Percentiles rank a stretch among this genome's conserved stretches.
phyloP scores from a whole-genome alignment of 2,113 vertebrate species.

The Serilophus lunatus region DNA sequence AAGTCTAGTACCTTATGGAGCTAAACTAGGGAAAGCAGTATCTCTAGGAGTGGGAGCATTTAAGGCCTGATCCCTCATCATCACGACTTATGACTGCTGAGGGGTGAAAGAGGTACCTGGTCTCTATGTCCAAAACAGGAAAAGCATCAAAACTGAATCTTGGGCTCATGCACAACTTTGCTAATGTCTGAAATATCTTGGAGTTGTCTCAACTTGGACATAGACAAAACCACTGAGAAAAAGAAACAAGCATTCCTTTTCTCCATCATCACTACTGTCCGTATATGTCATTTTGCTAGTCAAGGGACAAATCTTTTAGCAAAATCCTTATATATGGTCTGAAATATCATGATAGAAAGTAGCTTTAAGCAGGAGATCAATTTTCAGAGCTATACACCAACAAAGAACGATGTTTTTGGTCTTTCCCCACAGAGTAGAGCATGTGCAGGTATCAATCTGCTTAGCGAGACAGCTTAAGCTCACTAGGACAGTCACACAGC shows the following conservation, averaged over 20 bases:
- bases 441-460: not conserved
- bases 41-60: not conserved
- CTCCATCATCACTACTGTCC: not conserved
- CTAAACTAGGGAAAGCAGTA: not conserved
- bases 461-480: not conserved
- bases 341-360: not conserved
- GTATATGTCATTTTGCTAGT: not conserved
- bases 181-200: not conserved
- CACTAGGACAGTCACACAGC: not conserved
- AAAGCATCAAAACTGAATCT: not conserved
- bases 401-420: accelerated
- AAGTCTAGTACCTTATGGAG: not conserved
- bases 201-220: not conserved
- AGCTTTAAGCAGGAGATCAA: not conserved
- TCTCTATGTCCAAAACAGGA: not conserved
- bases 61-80: not conserved
- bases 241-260: not conserved
- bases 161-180: not conserved
- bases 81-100: accelerated
- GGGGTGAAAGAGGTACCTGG: not conserved
- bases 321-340: not conserved
- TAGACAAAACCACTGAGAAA: not conserved
- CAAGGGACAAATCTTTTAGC: not conserved
- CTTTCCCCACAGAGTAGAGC: not conserved
- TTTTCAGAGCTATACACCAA: not conserved